Base-by-base conservation (phyloP, 2,113 vertebrate genomes). In the Cairina moschata region DNA sequence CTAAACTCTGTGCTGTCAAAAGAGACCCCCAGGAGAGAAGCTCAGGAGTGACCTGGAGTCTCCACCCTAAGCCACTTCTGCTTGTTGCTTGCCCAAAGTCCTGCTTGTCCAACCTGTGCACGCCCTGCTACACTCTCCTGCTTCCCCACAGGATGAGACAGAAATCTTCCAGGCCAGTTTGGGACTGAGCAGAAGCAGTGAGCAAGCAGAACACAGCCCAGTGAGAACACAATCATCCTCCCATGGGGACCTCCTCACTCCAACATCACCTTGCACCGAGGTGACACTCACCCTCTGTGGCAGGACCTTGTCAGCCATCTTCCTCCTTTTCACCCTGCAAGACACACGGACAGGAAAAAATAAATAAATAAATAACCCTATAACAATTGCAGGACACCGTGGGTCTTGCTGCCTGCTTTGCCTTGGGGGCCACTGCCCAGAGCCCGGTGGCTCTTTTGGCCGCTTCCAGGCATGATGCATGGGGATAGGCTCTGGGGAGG, bases 281-380 rank as follows among this genome's bases (percentile, higher is more conserved):
- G 63, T 4, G 17, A 73, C 55, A 97, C 98, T 98, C 97, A 99
- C 99, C 98, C 99, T 98, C 97, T 99, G 99, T 10, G 99, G 99
- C 91, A 99, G 98, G 97, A 99, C 99, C 96, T 99, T 99, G 98
- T 99, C 99, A 32, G 99, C 99, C 99, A 99, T 99, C 98, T 99
- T 99, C 94, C 99, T 99, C 96, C 99, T 98, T 95, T 99, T 99
- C 73, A 99, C 94, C 94, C 99, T 99, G 94, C 71, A 97, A 91
- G 56, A 74, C 81, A 13, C 69, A 60, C 8, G 34, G 12, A 68
- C 2, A 4, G 32, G 21, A 8, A 36, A 5, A 18, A 5, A n/a
- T n/a, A 25, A 67, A 54, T 20, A 32, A 63, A 40, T 13, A 5
- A 13, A 13, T 8, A 4, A 42, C 4, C 11, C 40, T 17, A 28